Evolutionary conservation across 1,140 invertebrate species (phyloP), one percentile per base, ranked within the genome.

Genomic region (Drosophila chauvacae): DNA sequence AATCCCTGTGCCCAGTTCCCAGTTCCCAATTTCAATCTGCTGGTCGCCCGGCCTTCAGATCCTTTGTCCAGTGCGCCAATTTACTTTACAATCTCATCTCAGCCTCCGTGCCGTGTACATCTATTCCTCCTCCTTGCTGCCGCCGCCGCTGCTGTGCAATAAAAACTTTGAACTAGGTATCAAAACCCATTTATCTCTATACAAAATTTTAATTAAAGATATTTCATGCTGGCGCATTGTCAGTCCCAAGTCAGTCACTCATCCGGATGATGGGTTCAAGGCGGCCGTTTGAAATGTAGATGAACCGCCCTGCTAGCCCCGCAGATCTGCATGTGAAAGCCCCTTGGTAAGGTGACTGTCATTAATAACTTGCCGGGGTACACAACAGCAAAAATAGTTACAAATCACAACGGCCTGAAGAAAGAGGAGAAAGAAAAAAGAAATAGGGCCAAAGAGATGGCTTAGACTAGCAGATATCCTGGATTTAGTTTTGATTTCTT

Each of bases 111-210:
- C 7, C 11, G 26, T 41, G 16, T 66, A 62, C 42, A 33, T 39
- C 47, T 57, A 33, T 33, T 35, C 28, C n/a, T 4, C 13, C 37
- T 44, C 56, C 66, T 11, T 23, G 35, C 35, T n/a, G 33, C n/a
- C 7, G n/a, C 20, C 7, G 18, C 44, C 4, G 4, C 28, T 73
- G 47, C 59, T 68, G 47, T 77, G 76, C 84, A 87, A 87, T 87
- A 87, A 87, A 87, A 88, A 81, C 85, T 88, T 84, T 84, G 58
- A 74, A 81, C 85, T 90, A 74, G 81, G 69, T 88, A 88, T 88
- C 84, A 90, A 78, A 88, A 81, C 81, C 81, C 84, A 88, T 90
- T 88, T 88, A 88, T 88, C 84, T 88, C 84, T 84, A 88, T 90
- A 90, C 81, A 88, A 78, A 81, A 88, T 84, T 88, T 90, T 88